Conservation (phyloP, 2,113 vertebrate genomes). For the Trichechus manatus region DNA sequence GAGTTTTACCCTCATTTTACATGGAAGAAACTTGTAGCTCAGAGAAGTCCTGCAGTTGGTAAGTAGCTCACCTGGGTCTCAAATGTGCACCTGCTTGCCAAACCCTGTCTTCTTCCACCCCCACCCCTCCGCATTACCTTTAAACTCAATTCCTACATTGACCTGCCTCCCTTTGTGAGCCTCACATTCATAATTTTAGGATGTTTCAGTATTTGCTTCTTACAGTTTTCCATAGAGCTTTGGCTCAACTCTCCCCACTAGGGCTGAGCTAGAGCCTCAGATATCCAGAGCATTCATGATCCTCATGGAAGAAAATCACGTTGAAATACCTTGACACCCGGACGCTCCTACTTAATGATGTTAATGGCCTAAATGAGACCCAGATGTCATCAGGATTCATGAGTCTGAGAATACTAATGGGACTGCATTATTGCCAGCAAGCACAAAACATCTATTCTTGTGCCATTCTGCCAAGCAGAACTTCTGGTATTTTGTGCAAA, state of each 20-base stretch:
- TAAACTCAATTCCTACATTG: background rate
- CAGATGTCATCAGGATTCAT: background rate
- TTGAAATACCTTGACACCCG: background rate
- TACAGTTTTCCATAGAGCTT: background rate
- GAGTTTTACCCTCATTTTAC: background rate
- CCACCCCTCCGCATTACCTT: background rate
- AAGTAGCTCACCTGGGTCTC: background rate
- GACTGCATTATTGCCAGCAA: background rate
- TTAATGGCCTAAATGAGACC: background rate
- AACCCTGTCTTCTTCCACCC: background rate
- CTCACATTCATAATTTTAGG: background rate
- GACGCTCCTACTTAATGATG: background rate
- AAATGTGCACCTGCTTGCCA: background rate
- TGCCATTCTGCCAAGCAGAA: background rate
- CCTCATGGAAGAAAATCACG: background rate
- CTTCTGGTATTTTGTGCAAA: background rate
- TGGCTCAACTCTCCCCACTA: rapidly evolving
- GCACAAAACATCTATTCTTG: background rate
- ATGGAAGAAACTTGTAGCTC: background rate
- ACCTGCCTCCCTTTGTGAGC: background rate
- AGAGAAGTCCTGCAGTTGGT: background rate
- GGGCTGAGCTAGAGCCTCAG: background rate
- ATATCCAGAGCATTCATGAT: background rate
- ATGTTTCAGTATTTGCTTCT: background rate
- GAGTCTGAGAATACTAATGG: background rate